phyloP scores from a whole-genome alignment of 2,113 vertebrate genomes.

The Mesoclemmys tuberculata region DNA sequence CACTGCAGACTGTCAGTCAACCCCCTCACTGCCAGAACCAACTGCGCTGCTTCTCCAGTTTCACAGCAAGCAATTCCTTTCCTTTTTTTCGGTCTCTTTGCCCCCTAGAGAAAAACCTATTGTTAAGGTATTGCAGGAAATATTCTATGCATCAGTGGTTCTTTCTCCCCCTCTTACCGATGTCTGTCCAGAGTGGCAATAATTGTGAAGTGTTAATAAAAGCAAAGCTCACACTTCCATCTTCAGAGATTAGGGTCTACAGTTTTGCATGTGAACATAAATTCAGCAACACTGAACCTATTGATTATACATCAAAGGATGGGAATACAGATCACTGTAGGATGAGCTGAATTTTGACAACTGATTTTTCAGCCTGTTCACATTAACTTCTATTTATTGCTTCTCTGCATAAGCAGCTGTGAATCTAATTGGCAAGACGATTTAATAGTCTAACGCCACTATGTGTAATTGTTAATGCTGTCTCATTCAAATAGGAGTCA shows the following conservation, averaged over 20 bases:
- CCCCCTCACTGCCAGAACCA: conserved; percentile 79
- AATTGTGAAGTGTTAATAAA: conserved; percentile 58
- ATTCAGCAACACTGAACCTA: conserved; percentile 25
- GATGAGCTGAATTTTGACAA: conserved; percentile 52
- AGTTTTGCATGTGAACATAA: conserved; percentile 35
- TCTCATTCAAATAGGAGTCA: neutral
- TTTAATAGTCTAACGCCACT: conserved; percentile 19
- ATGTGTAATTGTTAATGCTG: conserved; percentile 12
- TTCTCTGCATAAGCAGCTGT: conserved; percentile 54
- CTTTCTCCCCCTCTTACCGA: neutral
- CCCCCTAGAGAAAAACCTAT: conserved; percentile 36
- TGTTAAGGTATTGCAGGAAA: conserved; percentile 55
- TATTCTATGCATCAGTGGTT: conserved; percentile 28
- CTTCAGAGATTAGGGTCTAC: conserved; percentile 33
- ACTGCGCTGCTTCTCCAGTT: conserved; percentile 65
- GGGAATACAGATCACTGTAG: conserved; percentile 33
- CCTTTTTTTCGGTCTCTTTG: conserved; percentile 4
- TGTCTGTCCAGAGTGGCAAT: conserved; percentile 45
- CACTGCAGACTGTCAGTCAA: conserved; percentile 91
- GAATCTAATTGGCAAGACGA: conserved; percentile 45
- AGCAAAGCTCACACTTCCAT: conserved; percentile 47
- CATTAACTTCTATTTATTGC: conserved; percentile 43
- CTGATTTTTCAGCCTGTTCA: conserved; percentile 56
- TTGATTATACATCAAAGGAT: conserved; percentile 33
- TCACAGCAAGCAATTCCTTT: conserved; percentile 42